Percentiles rank a stretch among this genome's conserved stretches.
Evolutionary conservation across 53 echinoderm and acorn worm species (phyloP).

Genomic region (Hippasteria phrygiana): DNA sequence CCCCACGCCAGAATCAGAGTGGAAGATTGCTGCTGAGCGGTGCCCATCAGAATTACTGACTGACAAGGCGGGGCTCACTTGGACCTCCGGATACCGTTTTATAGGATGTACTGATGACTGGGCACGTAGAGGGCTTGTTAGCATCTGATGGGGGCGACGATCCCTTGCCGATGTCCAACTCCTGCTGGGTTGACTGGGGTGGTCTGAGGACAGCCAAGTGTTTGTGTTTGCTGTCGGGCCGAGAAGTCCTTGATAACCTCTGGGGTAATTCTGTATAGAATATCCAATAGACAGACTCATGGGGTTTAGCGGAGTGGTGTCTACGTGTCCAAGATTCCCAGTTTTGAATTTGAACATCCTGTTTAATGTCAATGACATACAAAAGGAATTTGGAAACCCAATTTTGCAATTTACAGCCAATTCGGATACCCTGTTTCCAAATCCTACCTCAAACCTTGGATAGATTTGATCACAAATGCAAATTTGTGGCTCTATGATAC

Average conservation of each 20-base stretch:
- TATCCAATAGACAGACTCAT: background rate
- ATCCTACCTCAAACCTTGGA: too few relatives aligned
- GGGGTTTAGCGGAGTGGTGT: background rate
- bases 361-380: too few relatives aligned
- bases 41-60: background rate
- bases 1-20: slow-evolving; percentile 32
- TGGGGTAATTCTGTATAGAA: slow-evolving; percentile 1
- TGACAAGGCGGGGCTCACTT: background rate
- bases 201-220: background rate
- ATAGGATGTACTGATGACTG: background rate
- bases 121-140: background rate
- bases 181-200: background rate
- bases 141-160: background rate
- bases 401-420: too few relatives aligned
- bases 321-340: too few relatives aligned
- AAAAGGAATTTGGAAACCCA: too few relatives aligned
- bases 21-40: background rate
- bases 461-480: too few relatives aligned
- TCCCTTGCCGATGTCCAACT: background rate
- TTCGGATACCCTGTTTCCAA: too few relatives aligned
- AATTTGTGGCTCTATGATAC: too few relatives aligned
- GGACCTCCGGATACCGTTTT: background rate
- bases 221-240: background rate
- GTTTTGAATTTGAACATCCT: too few relatives aligned
- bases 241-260: background rate